Evolutionary conservation across 2,888 invertebrate genomes (phyloP), one percentile per base, ranked within the genome.

Genomic region (Caenorhabditis virilis): DNA sequence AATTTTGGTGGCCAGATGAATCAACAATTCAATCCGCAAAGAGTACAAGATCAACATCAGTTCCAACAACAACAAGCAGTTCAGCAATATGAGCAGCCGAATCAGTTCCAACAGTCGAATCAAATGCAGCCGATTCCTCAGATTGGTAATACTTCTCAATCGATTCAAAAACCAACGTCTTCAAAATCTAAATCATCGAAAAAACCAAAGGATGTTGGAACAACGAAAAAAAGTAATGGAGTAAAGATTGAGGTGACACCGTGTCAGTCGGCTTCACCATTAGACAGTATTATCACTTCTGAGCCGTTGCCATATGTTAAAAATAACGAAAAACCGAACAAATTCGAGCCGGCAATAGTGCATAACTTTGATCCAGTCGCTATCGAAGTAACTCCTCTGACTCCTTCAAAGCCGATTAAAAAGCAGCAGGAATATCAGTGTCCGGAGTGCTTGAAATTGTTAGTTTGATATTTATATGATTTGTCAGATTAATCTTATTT

Each of bases 361-460:
- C 20, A 48, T 7, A 33, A 36, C 9, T 48, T 38, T 27, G 36
- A 35, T 13, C 22, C 38, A 11, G 36, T 25, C 22, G 15, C 48
- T 1, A 48, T 48, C n/a, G 38, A 45, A 16, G 25, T 30, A 6
- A 13, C 23, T 15, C 22, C 46, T 27, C 15, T 22, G 20, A 2
- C 11, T 3, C 50, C 13, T 23, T 15, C 50, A 22, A 53, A 49
- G 13, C n/a, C 30, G 27, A 45, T 50, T 20, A 36, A 35, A 26
- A 13, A 18, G 48, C 23, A 56, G 20, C 49, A 50, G 11, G 60
- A 68, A 22, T 73, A 66, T 54, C 54, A 66, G 18, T 73, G 73
- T 50, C 73, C 73, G 9, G 73, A 73, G 50, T 73, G 73, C 53
- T 38, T 62, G 18, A 73, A 69, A 23, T 64, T 43, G 70, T 72